Evolutionary conservation across 2,888 invertebrate genomes (phyloP), one percentile per base, ranked within the genome.

Genomic region (Oscheius sp.): DNA sequence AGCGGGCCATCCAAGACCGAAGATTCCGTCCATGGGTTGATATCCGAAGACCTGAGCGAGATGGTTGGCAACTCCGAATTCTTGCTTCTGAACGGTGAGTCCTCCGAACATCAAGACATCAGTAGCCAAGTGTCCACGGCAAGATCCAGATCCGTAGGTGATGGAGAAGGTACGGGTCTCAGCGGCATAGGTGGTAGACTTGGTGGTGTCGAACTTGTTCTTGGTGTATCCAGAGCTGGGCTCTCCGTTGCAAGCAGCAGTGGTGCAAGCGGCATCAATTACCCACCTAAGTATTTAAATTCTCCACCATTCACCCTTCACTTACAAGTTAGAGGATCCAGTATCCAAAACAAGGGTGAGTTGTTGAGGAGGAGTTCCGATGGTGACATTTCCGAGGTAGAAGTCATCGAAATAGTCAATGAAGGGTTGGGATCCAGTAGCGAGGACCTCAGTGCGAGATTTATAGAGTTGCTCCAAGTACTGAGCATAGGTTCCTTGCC

Each of bases 1-100:
- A 20, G 81, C 70, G 65, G 82, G 83, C 83, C 83, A 83, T 70
- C 82, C 83, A 61, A 83, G 78, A 68, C 83, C 83, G 67, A 82
- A 69, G 71, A 82, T 82, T 67, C 82, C 82, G 73, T 82, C 82
- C 29, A 82, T 75, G 64, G 82, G 82, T 65, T 81, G 81, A 72
- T 82, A 77, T 52, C 82, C 82, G 75, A 79, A 75, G 50, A 82
- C 81, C n/a, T 75, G 71, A 39, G 82, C 82, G 69, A 82, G 67
- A 25, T 69, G 67, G 34, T 64, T 72, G 65, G 81, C 75, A 53
- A 81, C 72, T 72, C 82, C 82, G 73, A 82, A 82, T 52, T 74
- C 74, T 66, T 82, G 82, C 50, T 64, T 68, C 42, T 63, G 33
- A 65, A 75, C 69, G 58, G 75, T 80, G 39, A 82, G 69, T 65